Base-by-base conservation (phyloP, 2,113 vertebrate genomes). In the Sigmodon hispidus region DNA sequence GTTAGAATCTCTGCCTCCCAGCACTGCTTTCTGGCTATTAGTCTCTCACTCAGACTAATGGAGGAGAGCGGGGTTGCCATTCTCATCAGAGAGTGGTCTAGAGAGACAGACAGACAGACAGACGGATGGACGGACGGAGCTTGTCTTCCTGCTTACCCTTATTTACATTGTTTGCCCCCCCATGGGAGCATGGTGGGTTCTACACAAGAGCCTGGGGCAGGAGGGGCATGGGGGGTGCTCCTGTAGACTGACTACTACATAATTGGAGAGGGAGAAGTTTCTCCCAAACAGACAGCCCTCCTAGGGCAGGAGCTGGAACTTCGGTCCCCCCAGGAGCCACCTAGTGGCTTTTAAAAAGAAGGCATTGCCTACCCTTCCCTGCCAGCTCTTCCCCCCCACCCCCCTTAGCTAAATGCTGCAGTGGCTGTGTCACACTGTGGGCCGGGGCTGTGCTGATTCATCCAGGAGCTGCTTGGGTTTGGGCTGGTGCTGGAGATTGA, bases 301-400 rank as follows among this genome's bases (percentile, higher is more conserved):
- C 65, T 5, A 0, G 69, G 45, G 16, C 8, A 19, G 52, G 52
- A 45, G 52, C n/a, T 40, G 50, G 87, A 75, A 61, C 73, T 52
- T 50, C n/a, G 55, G 45, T 8, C 59, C 7, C 52, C 81, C 96
- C 55, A 3, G 0, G 0, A 83, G 4, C 86, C 95, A 92, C 90
- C 94, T 0, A 52, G 73, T 75, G 93, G 92, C 75, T 92, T 96
- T 95, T 63, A 89, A 87, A 94, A 95, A 95, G 94, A 90, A 0
- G 7, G 59, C 13, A 0, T 0, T 96, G 94, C 85, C 84, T 55
- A 1, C 76, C 45, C 86, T 87, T 50, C 52, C 72, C 65, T 13
- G 19, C 55, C 72, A 10, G 6, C 31, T 69, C 24, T 59, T 55
- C 31, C 61, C 61, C 29, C 36, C 19, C 11, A 21, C 34, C 69